phyloP scores from a whole-genome alignment of 1,140 invertebrate species.

The Gryllus bimaculatus region DNA sequence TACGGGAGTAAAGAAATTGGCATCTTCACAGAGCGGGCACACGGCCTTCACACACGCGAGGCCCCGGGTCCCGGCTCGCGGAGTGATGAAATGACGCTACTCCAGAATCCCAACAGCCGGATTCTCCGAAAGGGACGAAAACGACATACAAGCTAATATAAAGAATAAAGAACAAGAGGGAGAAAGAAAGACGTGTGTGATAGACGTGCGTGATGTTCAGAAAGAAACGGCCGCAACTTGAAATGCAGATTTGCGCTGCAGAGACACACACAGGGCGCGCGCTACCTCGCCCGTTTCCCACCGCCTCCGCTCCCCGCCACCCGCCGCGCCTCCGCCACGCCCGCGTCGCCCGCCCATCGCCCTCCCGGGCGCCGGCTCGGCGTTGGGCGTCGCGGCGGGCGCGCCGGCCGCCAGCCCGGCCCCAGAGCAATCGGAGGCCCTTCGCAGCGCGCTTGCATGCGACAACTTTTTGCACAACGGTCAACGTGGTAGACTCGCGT shows the following conservation, averaged over 20 bases:
- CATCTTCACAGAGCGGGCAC: background rate
- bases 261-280: background rate
- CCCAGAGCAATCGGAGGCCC: no score
- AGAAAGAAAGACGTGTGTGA: constrained; percentile 4
- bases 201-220: background rate
- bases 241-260: background rate
- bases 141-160: background rate
- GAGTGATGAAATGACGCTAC: background rate
- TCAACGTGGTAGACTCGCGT: no score
- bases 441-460: no score
- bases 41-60: background rate
- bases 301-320: no score
- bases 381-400: no score
- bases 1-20: background rate
- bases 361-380: no score
- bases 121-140: background rate
- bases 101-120: background rate
- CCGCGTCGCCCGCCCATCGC: no score
- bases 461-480: no score
- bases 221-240: background rate
- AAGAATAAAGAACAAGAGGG: constrained; percentile 4
- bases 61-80: no score
- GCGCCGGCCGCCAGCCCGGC: no score
- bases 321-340: no score
- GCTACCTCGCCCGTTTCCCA: background rate